phyloP scores from a whole-genome alignment of 2,113 vertebrate species.

The Psittacula cyanocephala region DNA sequence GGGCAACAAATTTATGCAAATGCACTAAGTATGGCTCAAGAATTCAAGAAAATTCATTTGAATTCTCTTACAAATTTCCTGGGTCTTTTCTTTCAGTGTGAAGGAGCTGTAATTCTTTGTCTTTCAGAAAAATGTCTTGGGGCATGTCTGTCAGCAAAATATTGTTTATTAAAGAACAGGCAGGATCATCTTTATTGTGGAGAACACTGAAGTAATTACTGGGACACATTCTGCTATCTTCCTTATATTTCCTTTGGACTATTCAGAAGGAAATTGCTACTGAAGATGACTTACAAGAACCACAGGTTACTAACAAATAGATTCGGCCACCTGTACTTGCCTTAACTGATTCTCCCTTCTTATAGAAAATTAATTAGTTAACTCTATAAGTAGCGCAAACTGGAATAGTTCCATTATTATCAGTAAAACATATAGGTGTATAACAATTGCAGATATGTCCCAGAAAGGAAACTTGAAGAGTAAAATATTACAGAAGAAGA shows the following conservation, averaged over 20 bases:
- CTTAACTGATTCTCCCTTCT: background rate
- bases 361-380: background rate
- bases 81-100: background rate
- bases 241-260: background rate
- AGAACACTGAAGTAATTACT: conserved; percentile 45
- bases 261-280: background rate
- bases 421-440: background rate
- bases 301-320: background rate
- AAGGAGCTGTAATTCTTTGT: conserved; percentile 37
- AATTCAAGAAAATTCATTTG: conserved; percentile 55
- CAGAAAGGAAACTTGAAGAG: background rate
- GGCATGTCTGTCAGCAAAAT: conserved; percentile 38
- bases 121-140: conserved; percentile 37
- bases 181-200: background rate
- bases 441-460: background rate
- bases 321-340: background rate
- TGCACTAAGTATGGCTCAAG: conserved; percentile 50
- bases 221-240: background rate
- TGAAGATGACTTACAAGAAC: background rate
- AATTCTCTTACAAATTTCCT: background rate
- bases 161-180: background rate
- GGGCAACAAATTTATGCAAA: conserved; percentile 45
- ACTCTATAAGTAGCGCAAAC: background rate
- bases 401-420: background rate
- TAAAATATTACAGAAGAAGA: background rate